Evolutionary conservation across 2,888 invertebrate genomes (phyloP).

Genomic region (Xylota sylvarum): DNA sequence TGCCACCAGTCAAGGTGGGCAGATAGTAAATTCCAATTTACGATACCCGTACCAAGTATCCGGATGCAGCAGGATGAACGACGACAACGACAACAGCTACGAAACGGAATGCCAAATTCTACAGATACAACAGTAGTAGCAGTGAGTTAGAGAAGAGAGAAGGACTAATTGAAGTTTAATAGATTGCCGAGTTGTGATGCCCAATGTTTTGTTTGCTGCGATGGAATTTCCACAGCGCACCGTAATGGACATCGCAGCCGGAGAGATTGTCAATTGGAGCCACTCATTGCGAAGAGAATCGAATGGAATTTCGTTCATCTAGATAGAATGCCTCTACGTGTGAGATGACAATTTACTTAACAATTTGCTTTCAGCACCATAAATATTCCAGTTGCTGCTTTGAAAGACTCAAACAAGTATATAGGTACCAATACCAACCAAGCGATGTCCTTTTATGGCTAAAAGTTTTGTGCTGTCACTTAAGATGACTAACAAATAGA

Average conservation of each 20-base stretch:
- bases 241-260: slow-evolving; percentile 16
- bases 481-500: slow-evolving; percentile 6
- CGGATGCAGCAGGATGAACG: slow-evolving; percentile 20
- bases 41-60: slow-evolving; percentile 7
- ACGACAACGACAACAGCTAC: not conserved
- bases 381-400: slow-evolving; percentile 38
- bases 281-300: slow-evolving; percentile 14
- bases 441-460: slow-evolving; percentile 1
- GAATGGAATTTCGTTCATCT: slow-evolving; percentile 24
- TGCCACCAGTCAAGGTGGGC: slow-evolving; percentile 5
- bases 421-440: too few relatives aligned
- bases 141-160: slow-evolving; percentile 2
- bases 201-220: slow-evolving; percentile 37
- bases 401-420: slow-evolving; percentile 6
- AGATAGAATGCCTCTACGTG: slow-evolving; percentile 14
- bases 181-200: slow-evolving; percentile 52
- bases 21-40: slow-evolving; percentile 60
- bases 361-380: slow-evolving; percentile 46
- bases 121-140: not conserved
- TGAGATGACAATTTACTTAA: slow-evolving; percentile 39
- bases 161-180: slow-evolving; percentile 71
- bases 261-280: slow-evolving; percentile 31
- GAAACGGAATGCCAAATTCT: slow-evolving; percentile 7
- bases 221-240: slow-evolving; percentile 24
- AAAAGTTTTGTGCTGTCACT: slow-evolving; percentile 21